phyloP scores from a whole-genome alignment of 2,888 invertebrate species.

The Drosophila subsilvestris region DNA sequence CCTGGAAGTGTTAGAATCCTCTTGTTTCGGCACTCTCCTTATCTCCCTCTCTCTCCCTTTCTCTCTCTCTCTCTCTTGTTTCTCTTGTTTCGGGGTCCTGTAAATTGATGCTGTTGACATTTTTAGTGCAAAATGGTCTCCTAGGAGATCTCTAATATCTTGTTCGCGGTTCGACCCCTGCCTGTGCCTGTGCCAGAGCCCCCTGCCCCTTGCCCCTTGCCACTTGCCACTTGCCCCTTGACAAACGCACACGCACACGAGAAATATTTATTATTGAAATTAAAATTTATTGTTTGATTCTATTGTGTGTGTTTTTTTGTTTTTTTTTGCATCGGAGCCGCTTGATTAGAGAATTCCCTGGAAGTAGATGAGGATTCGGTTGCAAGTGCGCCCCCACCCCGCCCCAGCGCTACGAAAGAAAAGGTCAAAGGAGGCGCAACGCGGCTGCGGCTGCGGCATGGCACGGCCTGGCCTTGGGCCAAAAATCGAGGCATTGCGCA shows the following conservation, averaged over 20 bases:
- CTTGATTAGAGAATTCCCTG: constrained; percentile 51
- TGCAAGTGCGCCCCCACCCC: constrained; percentile 29
- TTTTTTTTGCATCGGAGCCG: constrained; percentile 56
- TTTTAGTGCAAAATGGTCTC: constrained; percentile 61
- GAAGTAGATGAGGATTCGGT: constrained; percentile 33
- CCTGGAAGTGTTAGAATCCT: constrained; percentile 66
- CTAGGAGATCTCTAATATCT: constrained; percentile 41
- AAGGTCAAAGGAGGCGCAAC: constrained; percentile 20
- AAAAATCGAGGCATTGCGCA: constrained; percentile 32
- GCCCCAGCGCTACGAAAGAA: neutral
- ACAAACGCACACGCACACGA: constrained; percentile 7
- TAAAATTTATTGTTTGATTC: constrained; percentile 66
- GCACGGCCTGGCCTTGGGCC: constrained; percentile 6
- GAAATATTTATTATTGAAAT: constrained; percentile 58
- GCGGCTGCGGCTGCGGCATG: neutral
- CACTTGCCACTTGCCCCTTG: constrained; percentile 6
- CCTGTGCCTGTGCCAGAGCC: neutral
- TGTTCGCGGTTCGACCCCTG: constrained; percentile 38
- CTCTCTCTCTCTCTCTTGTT: neutral
- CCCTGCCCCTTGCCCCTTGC: neutral
- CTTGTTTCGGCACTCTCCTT: constrained; percentile 51
- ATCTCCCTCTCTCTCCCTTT: neutral
- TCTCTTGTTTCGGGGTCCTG: constrained; percentile 46
- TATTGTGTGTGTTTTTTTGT: constrained; percentile 39
- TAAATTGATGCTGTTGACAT: constrained; percentile 71